Evolutionary conservation across 2,113 vertebrate genomes (phyloP).

Genomic region (Siniperca knerii): DNA sequence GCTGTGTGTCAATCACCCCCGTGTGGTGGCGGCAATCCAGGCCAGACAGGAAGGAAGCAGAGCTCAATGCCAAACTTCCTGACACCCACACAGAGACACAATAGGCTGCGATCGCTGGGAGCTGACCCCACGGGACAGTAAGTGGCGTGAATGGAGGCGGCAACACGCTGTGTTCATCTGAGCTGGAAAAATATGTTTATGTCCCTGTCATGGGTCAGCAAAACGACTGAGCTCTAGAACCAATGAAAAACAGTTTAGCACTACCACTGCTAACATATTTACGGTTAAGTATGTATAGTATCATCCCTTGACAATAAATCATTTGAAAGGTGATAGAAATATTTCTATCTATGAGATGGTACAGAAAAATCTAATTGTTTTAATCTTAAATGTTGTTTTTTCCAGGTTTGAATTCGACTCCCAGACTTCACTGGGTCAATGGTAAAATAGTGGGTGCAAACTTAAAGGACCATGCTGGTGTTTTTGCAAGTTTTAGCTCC

Average conservation of each 20-base stretch:
- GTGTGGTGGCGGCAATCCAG: slow-evolving; percentile 54
- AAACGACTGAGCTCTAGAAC: neutral
- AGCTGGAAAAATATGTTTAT: slow-evolving; percentile 64
- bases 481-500: slow-evolving; percentile 1
- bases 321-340: neutral
- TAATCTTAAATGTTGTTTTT: neutral
- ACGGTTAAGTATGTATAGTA: neutral
- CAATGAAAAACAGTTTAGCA: neutral
- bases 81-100: slow-evolving; percentile 77
- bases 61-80: slow-evolving; percentile 80
- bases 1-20: slow-evolving; percentile 70
- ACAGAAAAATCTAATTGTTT: neutral
- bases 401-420: neutral
- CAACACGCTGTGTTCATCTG: slow-evolving; percentile 53
- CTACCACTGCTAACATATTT: neutral
- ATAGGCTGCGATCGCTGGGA: slow-evolving; percentile 56
- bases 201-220: slow-evolving; percentile 54
- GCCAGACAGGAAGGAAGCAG: slow-evolving; percentile 77
- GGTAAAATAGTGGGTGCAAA: neutral
- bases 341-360: neutral
- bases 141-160: slow-evolving; percentile 34
- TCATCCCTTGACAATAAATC: neutral
- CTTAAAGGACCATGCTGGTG: neutral
- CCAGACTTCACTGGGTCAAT: neutral
- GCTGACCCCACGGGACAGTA: slow-evolving; percentile 42